Conservation (phyloP, 2,888 invertebrate genomes). For the Scaptomyza cyrtandrae region DNA sequence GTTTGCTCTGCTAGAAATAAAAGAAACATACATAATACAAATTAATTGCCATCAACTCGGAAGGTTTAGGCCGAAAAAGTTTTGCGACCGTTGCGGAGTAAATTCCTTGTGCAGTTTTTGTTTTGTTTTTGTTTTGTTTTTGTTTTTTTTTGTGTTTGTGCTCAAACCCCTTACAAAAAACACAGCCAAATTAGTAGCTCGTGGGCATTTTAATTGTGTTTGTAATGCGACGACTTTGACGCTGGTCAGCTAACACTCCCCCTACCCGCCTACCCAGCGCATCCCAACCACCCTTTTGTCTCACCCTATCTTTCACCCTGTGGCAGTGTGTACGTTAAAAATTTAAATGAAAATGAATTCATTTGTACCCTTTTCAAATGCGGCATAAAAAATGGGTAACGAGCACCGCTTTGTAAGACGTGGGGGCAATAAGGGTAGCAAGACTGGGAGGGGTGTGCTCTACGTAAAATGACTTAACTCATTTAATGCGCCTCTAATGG, state of each 20-base stretch:
- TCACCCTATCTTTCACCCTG: not conserved
- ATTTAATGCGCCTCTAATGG: constrained; percentile 79
- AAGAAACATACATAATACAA: constrained; percentile 68
- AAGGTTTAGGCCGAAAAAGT: constrained; percentile 56
- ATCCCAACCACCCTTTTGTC: not conserved
- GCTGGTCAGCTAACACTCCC: constrained; percentile 31
- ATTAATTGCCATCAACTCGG: constrained; percentile 72
- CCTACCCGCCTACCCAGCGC: not conserved
- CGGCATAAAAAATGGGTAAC: constrained; percentile 67
- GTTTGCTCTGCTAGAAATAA: constrained; percentile 43
- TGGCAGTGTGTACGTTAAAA: constrained; percentile 58
- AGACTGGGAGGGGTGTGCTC: not conserved
- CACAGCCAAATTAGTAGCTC: constrained; percentile 74
- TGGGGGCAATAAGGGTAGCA: not conserved
- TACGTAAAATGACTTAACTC: constrained; percentile 72
- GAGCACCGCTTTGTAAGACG: constrained; percentile 59
- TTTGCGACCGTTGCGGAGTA: constrained; percentile 26
- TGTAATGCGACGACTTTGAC: constrained; percentile 61
- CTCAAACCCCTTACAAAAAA: constrained; percentile 1
- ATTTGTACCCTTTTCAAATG: constrained; percentile 76
- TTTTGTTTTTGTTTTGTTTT: constrained; percentile 2
- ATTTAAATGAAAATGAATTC: constrained; percentile 77
- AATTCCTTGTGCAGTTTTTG: constrained; percentile 34
- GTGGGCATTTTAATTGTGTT: constrained; percentile 79
- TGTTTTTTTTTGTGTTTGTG: not conserved